A percentile compares a stretch with the other conserved stretches of the same genome.
Conservation (phyloP, 2,797 vertebrate species). For the Neosilurus mollespiculum region DNA sequence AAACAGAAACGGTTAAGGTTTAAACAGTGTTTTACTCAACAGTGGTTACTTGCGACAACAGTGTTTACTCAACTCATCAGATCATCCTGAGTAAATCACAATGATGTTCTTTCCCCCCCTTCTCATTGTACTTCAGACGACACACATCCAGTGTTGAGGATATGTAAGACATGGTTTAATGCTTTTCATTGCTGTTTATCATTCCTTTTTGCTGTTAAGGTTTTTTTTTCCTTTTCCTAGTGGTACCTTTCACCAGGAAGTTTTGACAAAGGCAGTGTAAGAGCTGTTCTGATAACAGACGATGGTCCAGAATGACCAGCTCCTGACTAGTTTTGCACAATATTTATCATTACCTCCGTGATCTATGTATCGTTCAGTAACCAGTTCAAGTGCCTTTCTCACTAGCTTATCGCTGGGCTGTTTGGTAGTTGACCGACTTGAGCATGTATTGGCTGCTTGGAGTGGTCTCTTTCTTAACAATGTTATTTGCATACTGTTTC, state of each 20-base stretch:
- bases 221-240: background rate
- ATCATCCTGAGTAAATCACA: background rate
- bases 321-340: constrained; percentile 65
- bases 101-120: background rate
- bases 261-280: constrained; percentile 2
- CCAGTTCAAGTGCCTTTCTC: constrained; percentile 72
- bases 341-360: background rate
- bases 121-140: constrained; percentile 39
- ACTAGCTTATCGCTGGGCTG: constrained; percentile 54
- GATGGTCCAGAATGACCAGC: constrained; percentile 63
- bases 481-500: background rate
- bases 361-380: constrained; percentile 24
- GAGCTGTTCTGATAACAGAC: constrained; percentile 51
- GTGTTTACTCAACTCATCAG: background rate
- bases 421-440: background rate
- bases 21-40: background rate
- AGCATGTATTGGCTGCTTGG: background rate
- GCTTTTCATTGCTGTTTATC: background rate
- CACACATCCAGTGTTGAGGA: constrained; percentile 42
- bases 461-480: background rate
- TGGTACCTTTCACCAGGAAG: background rate
- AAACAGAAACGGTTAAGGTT: background rate
- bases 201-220: background rate
- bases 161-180: background rate
- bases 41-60: no score